A percentile compares a stretch with the other conserved stretches of the same genome.
Conservation (phyloP, 1,140 invertebrate species). For the Lordiphosa clarofinis region DNA sequence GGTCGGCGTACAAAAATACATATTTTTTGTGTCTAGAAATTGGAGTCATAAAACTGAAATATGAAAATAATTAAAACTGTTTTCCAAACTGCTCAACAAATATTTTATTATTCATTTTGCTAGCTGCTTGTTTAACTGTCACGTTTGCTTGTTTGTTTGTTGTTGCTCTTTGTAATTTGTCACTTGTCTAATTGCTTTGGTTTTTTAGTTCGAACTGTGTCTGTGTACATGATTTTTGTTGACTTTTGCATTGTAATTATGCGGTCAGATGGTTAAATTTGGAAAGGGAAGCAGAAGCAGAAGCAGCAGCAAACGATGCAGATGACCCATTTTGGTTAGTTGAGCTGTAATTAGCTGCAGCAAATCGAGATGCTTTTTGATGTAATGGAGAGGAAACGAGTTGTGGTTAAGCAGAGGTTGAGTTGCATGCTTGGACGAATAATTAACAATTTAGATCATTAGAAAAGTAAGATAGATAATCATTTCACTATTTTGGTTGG, state of each 20-base stretch:
- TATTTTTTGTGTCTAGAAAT: background rate
- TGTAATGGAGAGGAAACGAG: slow-evolving; percentile 37
- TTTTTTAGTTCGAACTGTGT: slow-evolving; percentile 24
- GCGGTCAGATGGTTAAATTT: slow-evolving; percentile 36
- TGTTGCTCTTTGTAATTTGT: slow-evolving; percentile 54
- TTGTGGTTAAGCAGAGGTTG: slow-evolving; percentile 17
- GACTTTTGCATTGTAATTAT: slow-evolving; percentile 57
- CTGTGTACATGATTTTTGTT: slow-evolving; percentile 53
- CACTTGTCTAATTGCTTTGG: slow-evolving; percentile 54
- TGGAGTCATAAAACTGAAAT: slow-evolving; percentile 25
- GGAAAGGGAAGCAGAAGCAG: slow-evolving; percentile 32
- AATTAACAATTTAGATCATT: slow-evolving; percentile 22
- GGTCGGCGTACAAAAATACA: slow-evolving; percentile 22
- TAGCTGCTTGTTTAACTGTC: slow-evolving; percentile 12
- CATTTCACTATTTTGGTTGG: too few species aligned
- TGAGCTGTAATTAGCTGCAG: slow-evolving; percentile 41
- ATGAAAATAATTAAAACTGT: slow-evolving; percentile 61
- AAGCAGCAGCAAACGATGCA: slow-evolving; percentile 31
- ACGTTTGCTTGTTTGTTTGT: slow-evolving; percentile 6
- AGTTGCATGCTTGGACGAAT: slow-evolving; percentile 26
- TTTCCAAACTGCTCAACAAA: slow-evolving; percentile 17
- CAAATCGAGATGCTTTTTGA: slow-evolving; percentile 23
- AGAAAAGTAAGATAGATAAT: too few species aligned
- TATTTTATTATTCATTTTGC: slow-evolving; percentile 42
- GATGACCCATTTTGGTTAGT: slow-evolving; percentile 47